phyloP scores from a whole-genome alignment of 2,888 invertebrate species.

The Seira ritae region DNA sequence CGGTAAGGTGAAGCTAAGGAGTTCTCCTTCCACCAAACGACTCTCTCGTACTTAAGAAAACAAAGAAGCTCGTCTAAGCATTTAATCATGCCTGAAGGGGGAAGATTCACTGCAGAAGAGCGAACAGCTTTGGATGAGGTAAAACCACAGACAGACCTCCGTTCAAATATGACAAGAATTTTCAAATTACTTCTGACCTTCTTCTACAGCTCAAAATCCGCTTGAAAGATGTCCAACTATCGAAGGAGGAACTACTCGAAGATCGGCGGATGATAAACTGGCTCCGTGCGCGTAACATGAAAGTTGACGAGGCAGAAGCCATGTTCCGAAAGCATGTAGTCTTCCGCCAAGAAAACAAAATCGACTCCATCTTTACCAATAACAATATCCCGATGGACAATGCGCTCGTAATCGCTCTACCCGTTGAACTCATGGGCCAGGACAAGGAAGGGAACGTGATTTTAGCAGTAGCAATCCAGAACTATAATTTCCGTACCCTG shows the following conservation, averaged over 20 bases:
- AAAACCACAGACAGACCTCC: neutral
- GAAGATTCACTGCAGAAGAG: neutral
- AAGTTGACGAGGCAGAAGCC: slow-evolving; percentile 13
- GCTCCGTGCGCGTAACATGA: slow-evolving; percentile 34
- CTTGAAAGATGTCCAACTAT: neutral
- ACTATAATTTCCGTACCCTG: neutral
- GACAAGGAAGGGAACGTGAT: slow-evolving; percentile 56
- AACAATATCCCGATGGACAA: slow-evolving; percentile 28
- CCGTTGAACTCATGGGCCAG: slow-evolving; percentile 55
- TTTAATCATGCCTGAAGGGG: neutral
- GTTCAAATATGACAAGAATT: neutral
- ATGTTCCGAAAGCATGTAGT: slow-evolving; percentile 56
- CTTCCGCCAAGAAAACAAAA: slow-evolving; percentile 57
- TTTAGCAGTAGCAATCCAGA: slow-evolving; percentile 12
- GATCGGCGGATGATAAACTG: slow-evolving; percentile 36
- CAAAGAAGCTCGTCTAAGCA: too few relatives aligned
- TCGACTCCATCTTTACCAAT: slow-evolving; percentile 51
- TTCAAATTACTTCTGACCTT: neutral
- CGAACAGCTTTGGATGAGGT: neutral
- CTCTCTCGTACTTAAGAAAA: too few relatives aligned
- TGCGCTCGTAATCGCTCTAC: slow-evolving; percentile 2
- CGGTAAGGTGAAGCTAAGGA: too few relatives aligned
- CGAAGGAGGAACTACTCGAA: slow-evolving; percentile 7
- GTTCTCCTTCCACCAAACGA: too few relatives aligned
- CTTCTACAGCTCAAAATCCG: slow-evolving; percentile 13